A percentile compares a stretch with the other conserved stretches of the same genome.
Conservation (phyloP, 2,888 invertebrate species). For the Hypena proboscidalis region DNA sequence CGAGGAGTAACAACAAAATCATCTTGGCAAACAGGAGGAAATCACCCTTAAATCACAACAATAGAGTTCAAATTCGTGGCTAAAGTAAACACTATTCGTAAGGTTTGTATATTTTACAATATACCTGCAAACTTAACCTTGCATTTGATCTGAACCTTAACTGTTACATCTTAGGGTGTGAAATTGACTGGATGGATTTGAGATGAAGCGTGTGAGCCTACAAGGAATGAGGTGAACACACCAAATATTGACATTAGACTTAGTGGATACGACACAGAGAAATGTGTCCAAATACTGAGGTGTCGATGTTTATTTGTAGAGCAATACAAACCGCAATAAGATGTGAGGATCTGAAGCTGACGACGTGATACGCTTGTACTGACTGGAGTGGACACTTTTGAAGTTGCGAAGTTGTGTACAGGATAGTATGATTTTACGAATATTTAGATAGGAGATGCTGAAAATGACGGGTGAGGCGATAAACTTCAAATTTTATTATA, state of each 20-base stretch:
- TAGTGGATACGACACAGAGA: conserved; percentile 72
- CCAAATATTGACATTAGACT: conserved; percentile 77
- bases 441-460: too few relatives aligned
- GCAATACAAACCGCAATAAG: conserved; percentile 71
- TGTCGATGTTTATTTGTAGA: conserved; percentile 73
- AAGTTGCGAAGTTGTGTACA: neutral
- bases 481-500: too few relatives aligned
- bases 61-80: conserved; percentile 52
- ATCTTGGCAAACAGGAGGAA: conserved; percentile 40
- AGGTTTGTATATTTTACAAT: conserved; percentile 48
- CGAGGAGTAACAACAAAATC: conserved; percentile 41
- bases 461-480: too few relatives aligned
- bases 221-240: conserved; percentile 68
- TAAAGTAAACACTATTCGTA: conserved; percentile 58
- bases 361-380: conserved; percentile 31
- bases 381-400: conserved; percentile 25
- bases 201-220: conserved; percentile 36
- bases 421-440: neutral
- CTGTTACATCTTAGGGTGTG: conserved; percentile 10
- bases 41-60: conserved; percentile 49
- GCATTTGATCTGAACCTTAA: conserved; percentile 11
- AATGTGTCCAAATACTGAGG: conserved; percentile 75
- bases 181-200: conserved; percentile 12
- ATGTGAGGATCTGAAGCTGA: conserved; percentile 44
- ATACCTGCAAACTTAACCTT: conserved; percentile 27